Evolutionary conservation across 1,140 invertebrate genomes (phyloP), one percentile per base, ranked within the genome.

Genomic region (Dinoponera quadriceps): DNA sequence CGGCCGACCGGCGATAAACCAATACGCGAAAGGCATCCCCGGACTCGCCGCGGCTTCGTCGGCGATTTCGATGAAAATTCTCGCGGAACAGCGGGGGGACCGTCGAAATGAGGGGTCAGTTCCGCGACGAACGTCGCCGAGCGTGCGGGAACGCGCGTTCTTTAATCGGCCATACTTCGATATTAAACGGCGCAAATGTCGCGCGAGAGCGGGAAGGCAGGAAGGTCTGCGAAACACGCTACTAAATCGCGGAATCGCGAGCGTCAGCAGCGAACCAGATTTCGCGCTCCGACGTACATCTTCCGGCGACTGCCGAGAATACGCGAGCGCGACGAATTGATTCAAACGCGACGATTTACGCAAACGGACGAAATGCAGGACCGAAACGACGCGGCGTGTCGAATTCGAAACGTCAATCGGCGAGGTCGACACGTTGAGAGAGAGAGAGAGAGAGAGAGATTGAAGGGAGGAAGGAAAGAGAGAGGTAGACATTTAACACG

Each of bases 341-440:
- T 63, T 75, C 72, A 63, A 62, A 62, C 72, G 72, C 57, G 60
- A 77, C 62, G 48, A 77, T 77, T 77, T 77, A 54, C 62, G 48
- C 60, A 54, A 77, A 66, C 48, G 48, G 48, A 51, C 33, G 55
- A 75, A 63, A 75, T 51, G 14, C 18, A 49, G 16, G 25, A 49
- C 44, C 38, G 38, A 48, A 77, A 38, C 60, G 38, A 20, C 20
- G 44, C 44, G 59, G n/a, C 60, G 33, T 44, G 57, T 75, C 59
- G 65, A 80, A 80, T 80, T 71, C 69, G 38, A 71, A 80, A 69
- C 49, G 75, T 78, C 75, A 71, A 71, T 80, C 75, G 51, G 3
- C 27, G 38, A 63, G 65, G 57, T 75, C 59, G 38, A 75, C 69
- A 57, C 51, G n/a, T 54, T 78, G 38, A 55, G 51, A 44, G 11